Evolutionary conservation across 37 sponge, comb jelly and placozoan species (phyloP).

Genomic region (Tethya wilhelma): DNA sequence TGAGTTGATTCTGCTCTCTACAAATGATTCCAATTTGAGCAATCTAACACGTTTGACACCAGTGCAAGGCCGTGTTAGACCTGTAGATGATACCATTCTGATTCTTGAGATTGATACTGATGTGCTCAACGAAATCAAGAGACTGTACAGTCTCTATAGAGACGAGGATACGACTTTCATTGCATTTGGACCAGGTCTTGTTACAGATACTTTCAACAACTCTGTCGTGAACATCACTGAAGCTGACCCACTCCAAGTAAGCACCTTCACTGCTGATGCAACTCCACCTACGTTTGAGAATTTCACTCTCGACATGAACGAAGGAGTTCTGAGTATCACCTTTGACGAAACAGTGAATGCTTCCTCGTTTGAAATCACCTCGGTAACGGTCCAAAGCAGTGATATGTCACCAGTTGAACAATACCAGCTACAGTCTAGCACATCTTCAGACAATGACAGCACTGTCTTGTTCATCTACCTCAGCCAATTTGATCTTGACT

Average conservation of each 20-base stretch:
- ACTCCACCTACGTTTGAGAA: slow-evolving; percentile 63
- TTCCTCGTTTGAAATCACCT: slow-evolving; percentile 41
- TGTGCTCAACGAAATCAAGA: slow-evolving; percentile 82
- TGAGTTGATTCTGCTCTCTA: slow-evolving; percentile 57
- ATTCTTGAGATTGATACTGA: slow-evolving; percentile 37
- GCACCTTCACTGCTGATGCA: slow-evolving; percentile 40
- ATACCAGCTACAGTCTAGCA: slow-evolving; percentile 48
- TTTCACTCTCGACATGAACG: slow-evolving; percentile 69
- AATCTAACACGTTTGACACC: slow-evolving; percentile 34
- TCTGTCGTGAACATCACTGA: slow-evolving; percentile 15
- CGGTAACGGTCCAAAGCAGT: slow-evolving; percentile 55
- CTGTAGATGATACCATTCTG: slow-evolving; percentile 61
- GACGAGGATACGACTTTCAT: slow-evolving; percentile 66
- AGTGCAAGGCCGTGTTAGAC: slow-evolving; percentile 37
- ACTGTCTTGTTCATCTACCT: slow-evolving; percentile 47
- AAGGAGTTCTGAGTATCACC: slow-evolving; percentile 48
- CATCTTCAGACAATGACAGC: slow-evolving; percentile 51
- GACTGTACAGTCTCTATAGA: slow-evolving; percentile 59
- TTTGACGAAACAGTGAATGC: slow-evolving; percentile 90
- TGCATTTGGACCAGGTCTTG: slow-evolving; percentile 30
- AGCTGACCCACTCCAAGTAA: slow-evolving; percentile 29
- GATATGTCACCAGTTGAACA: slow-evolving; percentile 21
- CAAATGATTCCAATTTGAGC: background rate
- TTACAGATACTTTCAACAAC: slow-evolving; percentile 78
- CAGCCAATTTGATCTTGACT: slow-evolving; percentile 58